A percentile compares a stretch with the other conserved stretches of the same genome.
These are phyloP conservation scores for Eleutherodactylus coqui DNA, from an alignment of 2,797 vertebrate genomes.

Conservation along the genomic window DNA sequence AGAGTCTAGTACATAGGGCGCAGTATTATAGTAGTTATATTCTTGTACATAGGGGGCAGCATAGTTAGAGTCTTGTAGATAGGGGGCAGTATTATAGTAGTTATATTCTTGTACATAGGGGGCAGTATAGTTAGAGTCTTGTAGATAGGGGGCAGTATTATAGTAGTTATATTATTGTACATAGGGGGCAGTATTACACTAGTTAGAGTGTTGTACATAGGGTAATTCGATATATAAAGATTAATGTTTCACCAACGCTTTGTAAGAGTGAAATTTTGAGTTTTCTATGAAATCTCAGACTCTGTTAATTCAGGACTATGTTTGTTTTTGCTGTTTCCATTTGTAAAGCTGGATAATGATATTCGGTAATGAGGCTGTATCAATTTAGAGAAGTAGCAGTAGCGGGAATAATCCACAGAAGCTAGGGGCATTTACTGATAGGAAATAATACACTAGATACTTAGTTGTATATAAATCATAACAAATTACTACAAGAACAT, in stretches of 20 bases:
- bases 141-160: background rate
- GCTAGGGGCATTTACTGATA: too few relatives aligned
- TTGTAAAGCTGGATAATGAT: too few relatives aligned
- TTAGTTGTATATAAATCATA: background rate
- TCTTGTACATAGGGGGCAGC: background rate
- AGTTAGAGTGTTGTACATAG: background rate
- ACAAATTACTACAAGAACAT: too few relatives aligned
- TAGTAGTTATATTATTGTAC: conserved; percentile 2
- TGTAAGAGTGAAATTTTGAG: too few relatives aligned
- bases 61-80: background rate
- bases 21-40: conserved; percentile 14
- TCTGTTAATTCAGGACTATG: too few relatives aligned
- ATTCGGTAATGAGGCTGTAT: too few relatives aligned
- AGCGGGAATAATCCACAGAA: too few relatives aligned
- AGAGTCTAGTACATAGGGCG: background rate
- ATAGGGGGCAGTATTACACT: background rate
- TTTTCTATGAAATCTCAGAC: too few relatives aligned
- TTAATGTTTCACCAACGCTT: too few relatives aligned
- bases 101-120: background rate
- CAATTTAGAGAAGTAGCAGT: too few relatives aligned
- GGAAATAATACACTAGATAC: background rate
- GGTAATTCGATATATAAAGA: too few relatives aligned
- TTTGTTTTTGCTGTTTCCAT: too few relatives aligned
- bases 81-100: conserved; percentile 9
- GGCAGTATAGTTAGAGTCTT: background rate